Base-by-base conservation (phyloP, 2,797 vertebrate genomes). In the Melanotaenia trifasciata region DNA sequence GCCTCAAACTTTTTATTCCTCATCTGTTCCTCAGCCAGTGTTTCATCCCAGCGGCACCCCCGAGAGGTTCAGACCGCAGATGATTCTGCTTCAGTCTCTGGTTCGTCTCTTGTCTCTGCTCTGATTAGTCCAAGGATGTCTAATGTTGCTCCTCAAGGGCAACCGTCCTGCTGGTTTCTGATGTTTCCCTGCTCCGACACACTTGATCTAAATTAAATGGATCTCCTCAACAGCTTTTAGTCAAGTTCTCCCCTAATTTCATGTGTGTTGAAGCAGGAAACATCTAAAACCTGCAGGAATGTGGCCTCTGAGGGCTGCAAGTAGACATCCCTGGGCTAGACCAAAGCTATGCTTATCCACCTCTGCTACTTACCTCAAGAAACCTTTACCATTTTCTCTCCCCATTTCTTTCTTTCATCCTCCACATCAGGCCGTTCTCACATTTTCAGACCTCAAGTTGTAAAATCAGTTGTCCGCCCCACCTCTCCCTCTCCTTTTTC, bases 381-480 rank as follows among this genome's bases (percentile, higher is more conserved):
- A 28, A 58, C 22, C 8, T 50, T 58, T 33, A 20, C 47, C 40
- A 6, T 45, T 53, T 71, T 64, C 4, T 73, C 9, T 30, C 38
- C 43, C 72, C 64, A 35, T 40, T 28, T 40, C 13, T 64, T 7
- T 22, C 11, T 53, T 32, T 40, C 54, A 43, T 33, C 5, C 40
- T 73, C 47, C 57, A 11, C 28, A 11, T 28, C 47, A 93, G 91
- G 85, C 33, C 84, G 53, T 13, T 74, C 87, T 56, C 91, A 92
- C 47, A 33, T 89, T 76, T 95, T 95, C 87, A 88, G 79, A 78
- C 92, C 94, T 80, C 93, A 94, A 45, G 58, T 94, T 43, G 87
- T 94, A 36, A 85, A 89, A 50, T 71, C 89, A 6, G 20, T 90
- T 3, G 61, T 70, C 28, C 92, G 92, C 0, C 93, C 92, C 38